Percentiles rank a stretch among this genome's conserved stretches.
Evolutionary conservation across 2,113 vertebrate species (phyloP).

Genomic region (Athene noctua): DNA sequence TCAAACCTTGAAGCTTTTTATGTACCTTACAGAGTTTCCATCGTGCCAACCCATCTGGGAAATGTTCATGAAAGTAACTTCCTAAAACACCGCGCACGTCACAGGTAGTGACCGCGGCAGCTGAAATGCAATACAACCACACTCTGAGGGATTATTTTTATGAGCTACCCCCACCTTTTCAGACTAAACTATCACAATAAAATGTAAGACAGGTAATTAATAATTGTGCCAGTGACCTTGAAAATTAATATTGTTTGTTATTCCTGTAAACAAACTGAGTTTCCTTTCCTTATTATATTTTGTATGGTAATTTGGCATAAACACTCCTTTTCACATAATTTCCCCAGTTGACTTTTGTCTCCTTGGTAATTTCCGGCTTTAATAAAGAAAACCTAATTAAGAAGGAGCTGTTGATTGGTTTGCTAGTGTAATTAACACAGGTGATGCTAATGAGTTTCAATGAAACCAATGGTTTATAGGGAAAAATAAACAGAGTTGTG

Average conservation of each 20-base stretch:
- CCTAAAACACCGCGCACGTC: slow-evolving; percentile 18
- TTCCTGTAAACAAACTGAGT: slow-evolving; percentile 77
- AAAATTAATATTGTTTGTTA: slow-evolving; percentile 83
- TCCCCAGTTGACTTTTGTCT: slow-evolving; percentile 89
- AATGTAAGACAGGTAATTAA: slow-evolving; percentile 78
- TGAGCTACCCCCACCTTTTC: slow-evolving; percentile 34
- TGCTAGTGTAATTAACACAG: slow-evolving; percentile 99
- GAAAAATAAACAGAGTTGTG: slow-evolving; percentile 77
- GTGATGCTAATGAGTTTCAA: slow-evolving; percentile 99
- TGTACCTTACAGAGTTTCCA: slow-evolving; percentile 44
- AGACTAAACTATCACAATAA: slow-evolving; percentile 73
- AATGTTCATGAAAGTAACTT: slow-evolving; percentile 61
- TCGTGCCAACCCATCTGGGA: background rate
- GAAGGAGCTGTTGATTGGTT: slow-evolving; percentile 96
- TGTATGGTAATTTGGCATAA: slow-evolving; percentile 81
- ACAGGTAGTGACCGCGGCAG: slow-evolving; percentile 19
- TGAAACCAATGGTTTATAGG: slow-evolving; percentile 89
- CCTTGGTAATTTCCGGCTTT: slow-evolving; percentile 93
- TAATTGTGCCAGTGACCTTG: slow-evolving; percentile 80
- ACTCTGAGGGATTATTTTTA: slow-evolving; percentile 33
- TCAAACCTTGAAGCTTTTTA: slow-evolving; percentile 16
- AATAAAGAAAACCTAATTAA: slow-evolving; percentile 99
- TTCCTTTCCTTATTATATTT: slow-evolving; percentile 78
- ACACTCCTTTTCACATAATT: slow-evolving; percentile 83
- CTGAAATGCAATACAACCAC: slow-evolving; percentile 36